Evolutionary conservation across 2,797 vertebrate species (phyloP), one percentile per base, ranked within the genome.

Genomic region (Numenius phaeopus): DNA sequence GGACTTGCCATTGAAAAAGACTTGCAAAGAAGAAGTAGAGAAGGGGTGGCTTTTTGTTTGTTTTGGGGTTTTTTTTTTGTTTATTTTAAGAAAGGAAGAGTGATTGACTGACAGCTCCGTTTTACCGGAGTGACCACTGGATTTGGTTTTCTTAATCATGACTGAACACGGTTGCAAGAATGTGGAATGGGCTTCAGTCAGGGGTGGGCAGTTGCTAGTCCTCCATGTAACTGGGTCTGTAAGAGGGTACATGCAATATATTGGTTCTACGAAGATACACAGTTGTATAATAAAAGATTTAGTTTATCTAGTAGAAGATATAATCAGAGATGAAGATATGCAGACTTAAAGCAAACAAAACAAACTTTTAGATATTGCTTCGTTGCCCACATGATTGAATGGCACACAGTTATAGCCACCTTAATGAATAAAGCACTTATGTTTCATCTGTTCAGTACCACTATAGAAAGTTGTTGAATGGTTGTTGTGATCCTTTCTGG

Each of bases 311-410:
- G 14, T 77, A 59, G 75, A 40, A 73, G 54, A 13, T 59, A 29
- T 57, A 70, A 59, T 30, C 14, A 2, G 71, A 46, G 59, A 24
- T 22, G 50, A 66, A 57, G 81, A 40, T 42, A 10, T 1, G 5
- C 64, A 80, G 75, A 30, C 18, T 9, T 32, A 64, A 46, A 90
- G 75, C 55, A 37, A 40, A 39, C 14, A 49, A 42, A n/a, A 1
- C n/a, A 6, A 14, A 40, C 32, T 62, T 73, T 57, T 62, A 3
- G 7, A 4, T 52, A 11, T 34, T 23, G 57, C 54, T 65, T 57
- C 5, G 1, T 32, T 50, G 72, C 52, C 54, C 54, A 5, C 5
- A 0, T 7, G 59, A 57, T 12, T 0, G 1, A n/a, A 19, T 39
- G 75, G 9, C 73, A 34, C 5, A 1, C 4, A 14, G 14, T 49